A percentile compares a stretch with the other conserved stretches of the same genome.
phyloP scores from a whole-genome alignment of 2,113 vertebrate genomes.

The Corydoras sp. region DNA sequence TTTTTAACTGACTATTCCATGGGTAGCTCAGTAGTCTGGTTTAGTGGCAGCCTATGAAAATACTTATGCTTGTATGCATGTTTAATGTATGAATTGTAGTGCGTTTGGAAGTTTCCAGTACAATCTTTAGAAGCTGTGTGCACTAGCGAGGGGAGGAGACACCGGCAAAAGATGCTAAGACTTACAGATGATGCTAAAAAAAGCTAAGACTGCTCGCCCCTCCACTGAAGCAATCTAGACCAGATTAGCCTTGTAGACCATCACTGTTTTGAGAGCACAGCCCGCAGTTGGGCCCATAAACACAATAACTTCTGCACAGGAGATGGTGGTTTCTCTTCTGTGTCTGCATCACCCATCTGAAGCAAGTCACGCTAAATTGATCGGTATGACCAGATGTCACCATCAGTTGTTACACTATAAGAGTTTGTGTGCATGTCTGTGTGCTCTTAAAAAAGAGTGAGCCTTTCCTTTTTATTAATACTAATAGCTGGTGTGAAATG shows the following conservation, averaged over 20 bases:
- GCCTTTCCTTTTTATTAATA: conserved; percentile 2
- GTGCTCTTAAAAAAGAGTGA: not conserved
- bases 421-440: not conserved
- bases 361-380: too few species aligned
- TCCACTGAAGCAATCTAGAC: conserved; percentile 41
- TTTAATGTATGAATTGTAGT: too few species aligned
- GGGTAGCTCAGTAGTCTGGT: conserved; percentile 16
- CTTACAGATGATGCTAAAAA: not conserved
- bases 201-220: not conserved
- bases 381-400: too few species aligned
- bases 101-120: conserved; percentile 21
- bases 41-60: conserved; percentile 4
- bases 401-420: not conserved
- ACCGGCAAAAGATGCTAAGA: too few species aligned
- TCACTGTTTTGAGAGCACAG: conserved; percentile 44
- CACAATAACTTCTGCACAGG: not conserved
- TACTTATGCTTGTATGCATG: not conserved
- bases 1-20: too few species aligned
- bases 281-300: conserved; percentile 8
- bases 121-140: not conserved
- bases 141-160: not conserved
- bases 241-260: conserved; percentile 47
- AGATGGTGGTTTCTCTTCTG: too few species aligned
- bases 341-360: too few species aligned
- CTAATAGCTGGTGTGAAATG: conserved; percentile 23